A percentile compares a stretch with the other conserved stretches of the same genome.
phyloP scores from a whole-genome alignment of 2,113 vertebrate genomes.

The Urocolius indicus region DNA sequence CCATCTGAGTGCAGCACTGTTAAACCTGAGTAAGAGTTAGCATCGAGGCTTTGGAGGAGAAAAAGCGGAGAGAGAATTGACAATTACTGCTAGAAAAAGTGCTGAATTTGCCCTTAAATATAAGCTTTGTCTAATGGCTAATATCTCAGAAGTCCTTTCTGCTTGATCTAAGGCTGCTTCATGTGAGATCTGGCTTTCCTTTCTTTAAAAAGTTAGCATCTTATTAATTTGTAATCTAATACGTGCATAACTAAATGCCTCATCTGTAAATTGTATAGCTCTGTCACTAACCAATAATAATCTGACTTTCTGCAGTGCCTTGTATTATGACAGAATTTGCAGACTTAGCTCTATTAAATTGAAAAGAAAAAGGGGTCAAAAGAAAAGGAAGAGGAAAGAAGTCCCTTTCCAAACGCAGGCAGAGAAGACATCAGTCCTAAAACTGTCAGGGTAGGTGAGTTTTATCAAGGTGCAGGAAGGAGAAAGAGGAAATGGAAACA shows the following conservation, averaged over 20 bases:
- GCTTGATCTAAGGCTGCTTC: not conserved
- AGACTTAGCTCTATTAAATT: not conserved
- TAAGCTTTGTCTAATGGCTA: not conserved
- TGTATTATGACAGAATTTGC: not conserved
- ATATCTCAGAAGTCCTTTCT: not conserved
- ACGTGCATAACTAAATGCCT: not conserved
- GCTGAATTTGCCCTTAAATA: not conserved
- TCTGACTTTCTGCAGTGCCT: not conserved
- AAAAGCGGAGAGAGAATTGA: not conserved
- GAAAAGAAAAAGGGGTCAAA: not conserved
- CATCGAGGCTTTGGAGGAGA: not conserved
- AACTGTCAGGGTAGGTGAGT: not conserved
- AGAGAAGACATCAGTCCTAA: not conserved
- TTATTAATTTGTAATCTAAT: not conserved
- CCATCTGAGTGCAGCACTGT: not conserved
- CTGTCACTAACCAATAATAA: not conserved
- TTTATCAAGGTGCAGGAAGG: not conserved
- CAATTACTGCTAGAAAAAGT: not conserved
- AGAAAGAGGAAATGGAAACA: not conserved
- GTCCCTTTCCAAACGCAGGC: not conserved
- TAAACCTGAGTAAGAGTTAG: not conserved
- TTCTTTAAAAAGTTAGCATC: not conserved
- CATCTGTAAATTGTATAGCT: not conserved
- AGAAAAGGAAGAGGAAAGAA: not conserved
- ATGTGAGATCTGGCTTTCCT: not conserved